Conservation (phyloP, 2,113 vertebrate genomes). For the Calyptommatus sinebrachiatus region DNA sequence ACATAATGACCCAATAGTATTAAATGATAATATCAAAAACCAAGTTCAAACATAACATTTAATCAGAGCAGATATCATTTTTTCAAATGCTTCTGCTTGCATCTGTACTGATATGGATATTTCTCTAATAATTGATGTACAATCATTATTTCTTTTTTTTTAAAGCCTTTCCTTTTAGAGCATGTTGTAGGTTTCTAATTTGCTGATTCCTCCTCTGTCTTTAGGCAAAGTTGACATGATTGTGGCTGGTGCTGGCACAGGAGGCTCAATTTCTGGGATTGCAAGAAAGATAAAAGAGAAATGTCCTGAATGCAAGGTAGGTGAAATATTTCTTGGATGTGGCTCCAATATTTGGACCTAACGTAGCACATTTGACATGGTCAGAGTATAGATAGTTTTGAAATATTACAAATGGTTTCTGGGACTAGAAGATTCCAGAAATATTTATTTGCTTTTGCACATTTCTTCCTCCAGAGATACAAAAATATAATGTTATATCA, state of each 20-base stretch:
- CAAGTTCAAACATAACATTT: too few relatives aligned
- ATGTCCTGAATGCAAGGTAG: conserved; percentile 88
- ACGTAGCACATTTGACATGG: not conserved
- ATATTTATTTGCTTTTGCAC: not conserved
- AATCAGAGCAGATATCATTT: too few relatives aligned
- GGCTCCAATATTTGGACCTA: too few relatives aligned
- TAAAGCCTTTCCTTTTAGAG: not conserved
- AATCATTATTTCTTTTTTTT: not conserved
- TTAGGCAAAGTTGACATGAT: conserved; percentile 94
- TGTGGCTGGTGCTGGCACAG: conserved; percentile 87
- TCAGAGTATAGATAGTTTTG: not conserved
- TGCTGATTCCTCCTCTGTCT: not conserved
- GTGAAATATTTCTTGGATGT: conserved; percentile 12
- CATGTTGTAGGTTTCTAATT: not conserved
- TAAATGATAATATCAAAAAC: too few relatives aligned
- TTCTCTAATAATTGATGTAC: not conserved
- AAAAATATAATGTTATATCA: not conserved
- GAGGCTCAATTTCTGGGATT: conserved; percentile 91
- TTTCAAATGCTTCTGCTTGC: not conserved
- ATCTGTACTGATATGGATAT: not conserved
- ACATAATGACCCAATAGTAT: too few relatives aligned
- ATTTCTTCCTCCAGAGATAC: not conserved
- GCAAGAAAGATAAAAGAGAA: conserved; percentile 93
- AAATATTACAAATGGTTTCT: not conserved
- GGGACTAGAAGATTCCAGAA: not conserved